phyloP scores from a whole-genome alignment of 2,888 invertebrate species.

The Yponomeuta malinellus region DNA sequence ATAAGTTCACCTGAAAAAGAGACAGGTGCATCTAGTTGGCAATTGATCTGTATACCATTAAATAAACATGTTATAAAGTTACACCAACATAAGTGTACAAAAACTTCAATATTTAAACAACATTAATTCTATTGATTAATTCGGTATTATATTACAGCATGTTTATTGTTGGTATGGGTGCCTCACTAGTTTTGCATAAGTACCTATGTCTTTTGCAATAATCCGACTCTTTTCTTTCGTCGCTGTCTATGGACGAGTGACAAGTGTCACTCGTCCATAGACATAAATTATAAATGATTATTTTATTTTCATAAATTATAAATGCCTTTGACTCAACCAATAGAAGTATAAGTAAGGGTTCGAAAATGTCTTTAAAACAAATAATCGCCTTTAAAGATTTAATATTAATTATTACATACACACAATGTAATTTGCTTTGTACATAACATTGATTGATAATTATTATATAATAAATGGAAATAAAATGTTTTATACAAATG shows the following conservation, averaged over 20 bases:
- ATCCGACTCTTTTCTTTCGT: neutral
- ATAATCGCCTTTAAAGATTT: conserved; percentile 60
- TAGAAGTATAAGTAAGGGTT: neutral
- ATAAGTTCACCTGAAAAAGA: no score
- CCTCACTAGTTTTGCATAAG: neutral
- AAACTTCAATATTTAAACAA: no score
- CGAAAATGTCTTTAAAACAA: conserved; percentile 24
- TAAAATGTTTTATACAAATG: conserved; percentile 71
- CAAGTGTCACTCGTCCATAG: no score
- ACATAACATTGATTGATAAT: conserved; percentile 67
- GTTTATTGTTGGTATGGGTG: neutral
- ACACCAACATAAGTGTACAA: no score
- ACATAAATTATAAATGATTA: no score
- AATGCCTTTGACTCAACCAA: neutral
- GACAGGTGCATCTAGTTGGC: no score
- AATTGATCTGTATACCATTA: no score
- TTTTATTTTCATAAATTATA: neutral
- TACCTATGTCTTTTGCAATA: no score
- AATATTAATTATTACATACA: conserved; percentile 67
- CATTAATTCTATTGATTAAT: no score
- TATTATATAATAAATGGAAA: conserved; percentile 43
- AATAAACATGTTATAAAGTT: no score
- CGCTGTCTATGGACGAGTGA: no score
- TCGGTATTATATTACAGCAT: no score
- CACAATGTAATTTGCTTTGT: conserved; percentile 56